These are phyloP conservation scores for Anagyrus pseudococci DNA, from an alignment of 2,888 invertebrate genomes.

Conservation along the genomic window DNA sequence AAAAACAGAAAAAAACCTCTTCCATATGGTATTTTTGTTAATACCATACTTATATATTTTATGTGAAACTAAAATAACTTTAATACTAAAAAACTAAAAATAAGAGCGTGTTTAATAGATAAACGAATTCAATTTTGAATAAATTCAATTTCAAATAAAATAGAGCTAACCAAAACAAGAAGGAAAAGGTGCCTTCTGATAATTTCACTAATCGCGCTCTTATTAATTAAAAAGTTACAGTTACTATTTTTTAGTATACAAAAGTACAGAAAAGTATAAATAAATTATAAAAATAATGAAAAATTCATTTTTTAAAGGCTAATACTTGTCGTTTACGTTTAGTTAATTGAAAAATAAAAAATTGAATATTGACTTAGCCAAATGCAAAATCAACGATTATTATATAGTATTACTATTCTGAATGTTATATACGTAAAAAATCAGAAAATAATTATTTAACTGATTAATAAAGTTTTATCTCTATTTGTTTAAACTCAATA, in stretches of 20 bases:
- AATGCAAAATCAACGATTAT: slow-evolving; percentile 9
- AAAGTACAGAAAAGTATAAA: not conserved
- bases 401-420: slow-evolving; percentile 11
- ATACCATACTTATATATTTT: slow-evolving; percentile 38
- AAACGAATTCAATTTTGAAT: not conserved
- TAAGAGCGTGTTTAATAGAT: not conserved
- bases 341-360: slow-evolving; percentile 23
- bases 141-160: not conserved
- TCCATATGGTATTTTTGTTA: slow-evolving; percentile 24
- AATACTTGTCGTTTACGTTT: slow-evolving; percentile 31
- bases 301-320: slow-evolving; percentile 29
- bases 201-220: not conserved
- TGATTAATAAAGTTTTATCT: slow-evolving; percentile 26
- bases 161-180: not conserved
- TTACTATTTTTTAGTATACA: not conserved
- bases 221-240: not conserved
- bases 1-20: slow-evolving; percentile 28
- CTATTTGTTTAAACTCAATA: slow-evolving; percentile 19
- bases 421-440: slow-evolving; percentile 22
- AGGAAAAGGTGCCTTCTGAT: not conserved
- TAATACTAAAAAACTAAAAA: slow-evolving; percentile 28
- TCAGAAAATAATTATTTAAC: slow-evolving; percentile 2
- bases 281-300: too few species aligned
- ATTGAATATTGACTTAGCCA: slow-evolving; percentile 17
- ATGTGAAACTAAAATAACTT: slow-evolving; percentile 38